Conservation (phyloP, 2,797 vertebrate genomes). For the Agapornis canus region DNA sequence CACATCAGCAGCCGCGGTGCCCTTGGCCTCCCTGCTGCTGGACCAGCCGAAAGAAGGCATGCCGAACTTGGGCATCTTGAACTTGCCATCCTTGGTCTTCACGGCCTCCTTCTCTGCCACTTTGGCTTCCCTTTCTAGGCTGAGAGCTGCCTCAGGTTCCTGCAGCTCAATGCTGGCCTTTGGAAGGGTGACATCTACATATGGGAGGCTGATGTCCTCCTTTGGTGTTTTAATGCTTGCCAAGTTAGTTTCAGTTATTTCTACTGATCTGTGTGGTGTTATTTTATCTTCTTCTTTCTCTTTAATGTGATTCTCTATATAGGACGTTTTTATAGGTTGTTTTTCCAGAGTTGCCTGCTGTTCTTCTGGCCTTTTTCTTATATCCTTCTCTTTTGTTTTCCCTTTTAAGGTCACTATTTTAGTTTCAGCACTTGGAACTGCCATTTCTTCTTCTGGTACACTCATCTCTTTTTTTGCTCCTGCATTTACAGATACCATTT, state of each 20-base stretch:
- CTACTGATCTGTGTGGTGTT: rapidly evolving
- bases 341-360: rapidly evolving
- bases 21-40: too few species aligned
- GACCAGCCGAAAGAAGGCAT: too few species aligned
- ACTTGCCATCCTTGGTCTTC: too few species aligned
- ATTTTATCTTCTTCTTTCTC: rapidly evolving
- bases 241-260: rapidly evolving
- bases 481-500: rapidly evolving
- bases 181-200: too few species aligned
- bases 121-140: too few species aligned
- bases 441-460: rapidly evolving
- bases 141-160: too few species aligned
- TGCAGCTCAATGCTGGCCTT: too few species aligned
- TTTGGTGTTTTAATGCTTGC: rapidly evolving
- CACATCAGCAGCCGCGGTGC: neutral
- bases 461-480: rapidly evolving
- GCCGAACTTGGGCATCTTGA: too few species aligned
- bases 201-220: too few species aligned
- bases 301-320: rapidly evolving
- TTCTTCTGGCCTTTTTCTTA: rapidly evolving
- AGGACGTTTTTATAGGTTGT: rapidly evolving
- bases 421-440: rapidly evolving
- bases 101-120: too few species aligned
- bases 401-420: rapidly evolving
- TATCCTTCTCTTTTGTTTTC: rapidly evolving